Base-by-base conservation (phyloP, 1,140 invertebrate species). In the Campoletis sonorensis region DNA sequence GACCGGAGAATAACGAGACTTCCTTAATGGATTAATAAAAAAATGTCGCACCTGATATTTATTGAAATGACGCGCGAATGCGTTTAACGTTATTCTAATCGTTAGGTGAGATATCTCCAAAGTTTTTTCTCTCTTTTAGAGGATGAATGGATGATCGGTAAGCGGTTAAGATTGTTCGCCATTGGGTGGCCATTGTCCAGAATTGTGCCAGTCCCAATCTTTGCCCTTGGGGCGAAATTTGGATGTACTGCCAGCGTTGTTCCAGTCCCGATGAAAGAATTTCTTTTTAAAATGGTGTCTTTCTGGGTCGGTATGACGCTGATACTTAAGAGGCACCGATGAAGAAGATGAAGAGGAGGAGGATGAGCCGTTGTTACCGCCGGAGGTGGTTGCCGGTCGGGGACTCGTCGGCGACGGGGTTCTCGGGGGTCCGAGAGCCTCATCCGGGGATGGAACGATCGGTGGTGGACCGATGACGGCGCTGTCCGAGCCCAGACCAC, bases 271-370 rank as follows among this genome's bases (percentile, higher is more conserved):
- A 84, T 95, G 95, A 91, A 95, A 96, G 90, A 96, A 96, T 83
- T 96, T 96, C 91, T 96, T 96, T 88, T 96, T 96, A 89, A 96
- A 96, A 89, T 96, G 95, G 85, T 95, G 94, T 79, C 94, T 92
- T 76, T 94, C 94, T n/a, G 93, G 92, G 64, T 92, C 89, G 1
- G 81, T 82, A 83, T 94, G 93, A 7, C 94, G 92, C 84, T 95
- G 94, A 84, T 95, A 95, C 84, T 95, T 95, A 4, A 95, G 84
- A 15, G 94, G 93, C 71, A 93, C 91, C 18, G 91, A 92, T 64
- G 84, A 89, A 83, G 40, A 75, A 79, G 68, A 77, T 81, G 40
- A 67, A 76, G 70, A 61, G 11, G 81, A 61, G 27, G 72, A 73
- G 40, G 79, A 67, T 58, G 83, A 67, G 49, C 82, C 70, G 83